Base-by-base conservation (phyloP, 2,888 invertebrate species). In the Brenthis hecate region DNA sequence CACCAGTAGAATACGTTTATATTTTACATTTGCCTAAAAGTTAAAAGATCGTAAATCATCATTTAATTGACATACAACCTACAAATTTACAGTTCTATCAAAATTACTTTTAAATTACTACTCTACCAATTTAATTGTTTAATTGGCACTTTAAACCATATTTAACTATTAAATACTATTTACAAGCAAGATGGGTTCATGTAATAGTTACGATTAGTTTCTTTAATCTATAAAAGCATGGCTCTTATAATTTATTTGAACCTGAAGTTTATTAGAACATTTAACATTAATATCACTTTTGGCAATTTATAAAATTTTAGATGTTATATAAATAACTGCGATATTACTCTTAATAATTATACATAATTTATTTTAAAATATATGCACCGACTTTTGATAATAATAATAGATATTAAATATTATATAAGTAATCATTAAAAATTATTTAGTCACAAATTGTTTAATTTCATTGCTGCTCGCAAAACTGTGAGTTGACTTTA, bases 271-370 rank as follows among this genome's bases (percentile, higher is more conserved):
- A 53, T 69, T 19, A 62, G 23, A 56, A 55, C 23, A 32, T 55
- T 66, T 85, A 88, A 62, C 72, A 78, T 82, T 89, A 89, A 80
- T 88, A 89, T 88, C 89, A 89, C 89, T 85, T 87, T 84, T 79
- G 76, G 76, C 74, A 71, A 68, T 72, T 70, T 69, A 55, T 58
- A 71, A 61, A 73, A 58, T 63, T 64, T 14, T 47, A 47, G 23
- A 6, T 23, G 5, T 14, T 19, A 16, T 36, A 56, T 16, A 47
- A 19, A 47, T 47, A 19, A 57, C 8, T 32, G 57, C 13, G 6
- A 58, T 19, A 47, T 58, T 19, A 23, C 6, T 48, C 36, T 13
- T 47, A 13, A 57, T n/a, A 28, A 28, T 56, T n/a, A 32, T 56
- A 36, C 56, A n/a, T n/a, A 55, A 32, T 32, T 36, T 56, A 56